phyloP scores from a whole-genome alignment of 2,888 invertebrate genomes.

The Idaea dimidiata region DNA sequence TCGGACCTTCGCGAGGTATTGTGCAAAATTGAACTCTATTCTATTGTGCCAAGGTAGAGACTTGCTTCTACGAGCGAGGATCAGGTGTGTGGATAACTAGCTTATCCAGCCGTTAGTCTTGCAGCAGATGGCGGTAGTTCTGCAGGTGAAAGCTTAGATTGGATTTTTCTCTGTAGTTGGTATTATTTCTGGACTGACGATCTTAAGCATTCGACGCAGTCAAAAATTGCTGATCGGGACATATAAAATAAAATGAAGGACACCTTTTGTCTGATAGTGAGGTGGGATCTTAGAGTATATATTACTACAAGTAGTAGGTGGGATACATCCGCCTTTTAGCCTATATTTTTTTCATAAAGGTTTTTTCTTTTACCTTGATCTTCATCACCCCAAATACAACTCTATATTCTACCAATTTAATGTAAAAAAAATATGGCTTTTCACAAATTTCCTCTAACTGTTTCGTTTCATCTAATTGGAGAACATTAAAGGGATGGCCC shows the following conservation, averaged over 20 bases:
- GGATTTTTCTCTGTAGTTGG: conserved; percentile 38
- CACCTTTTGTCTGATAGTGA: too few relatives aligned
- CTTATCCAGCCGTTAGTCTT: conserved; percentile 65
- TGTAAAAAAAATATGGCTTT: conserved; percentile 23
- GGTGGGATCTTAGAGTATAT: too few relatives aligned
- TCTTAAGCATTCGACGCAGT: too few relatives aligned
- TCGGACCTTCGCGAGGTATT: conserved; percentile 46
- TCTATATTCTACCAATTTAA: conserved; percentile 17
- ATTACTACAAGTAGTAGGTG: too few relatives aligned
- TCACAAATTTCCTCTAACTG: conserved; percentile 1
- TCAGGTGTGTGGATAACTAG: conserved; percentile 61
- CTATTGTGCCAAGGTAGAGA: conserved; percentile 39
- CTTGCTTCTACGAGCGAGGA: conserved; percentile 34
- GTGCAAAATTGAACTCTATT: conserved; percentile 48
- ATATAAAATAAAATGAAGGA: too few relatives aligned
- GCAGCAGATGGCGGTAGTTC: conserved; percentile 50
- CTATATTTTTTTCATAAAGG: neutral
- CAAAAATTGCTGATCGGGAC: too few relatives aligned
- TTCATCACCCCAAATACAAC: neutral
- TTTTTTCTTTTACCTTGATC: neutral
- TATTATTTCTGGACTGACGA: neutral
- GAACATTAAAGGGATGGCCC: neutral
- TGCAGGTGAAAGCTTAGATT: conserved; percentile 36
- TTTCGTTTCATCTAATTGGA: neutral
- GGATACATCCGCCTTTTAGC: too few relatives aligned